A percentile compares a stretch with the other conserved stretches of the same genome.
Evolutionary conservation across 2,888 invertebrate species (phyloP).

Genomic region (Ethmia dodecea): DNA sequence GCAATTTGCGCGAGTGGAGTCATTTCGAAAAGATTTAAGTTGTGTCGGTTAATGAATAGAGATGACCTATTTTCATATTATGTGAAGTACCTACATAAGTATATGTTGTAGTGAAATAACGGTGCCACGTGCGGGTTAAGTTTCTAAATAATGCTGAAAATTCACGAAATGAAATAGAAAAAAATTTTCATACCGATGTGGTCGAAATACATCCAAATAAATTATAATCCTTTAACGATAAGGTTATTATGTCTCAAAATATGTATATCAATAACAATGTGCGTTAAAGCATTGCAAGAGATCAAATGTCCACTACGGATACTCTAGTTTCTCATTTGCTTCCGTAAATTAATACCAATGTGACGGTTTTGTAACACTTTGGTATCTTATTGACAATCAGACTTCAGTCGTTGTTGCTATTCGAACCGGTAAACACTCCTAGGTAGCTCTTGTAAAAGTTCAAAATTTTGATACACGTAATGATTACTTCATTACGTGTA

Average conservation of each 20-base stretch:
- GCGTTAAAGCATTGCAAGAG: constrained; percentile 31
- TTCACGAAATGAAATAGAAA: no score
- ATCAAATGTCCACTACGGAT: constrained; percentile 26
- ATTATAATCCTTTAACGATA: no score
- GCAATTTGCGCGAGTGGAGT: constrained; percentile 72
- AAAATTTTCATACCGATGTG: constrained; percentile 2
- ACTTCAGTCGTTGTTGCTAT: constrained; percentile 1
- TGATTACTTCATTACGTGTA: no score
- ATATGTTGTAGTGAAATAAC: no score
- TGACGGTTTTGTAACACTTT: neutral
- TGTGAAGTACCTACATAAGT: no score
- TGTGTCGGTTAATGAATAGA: constrained; percentile 37
- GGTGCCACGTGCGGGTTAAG: no score
- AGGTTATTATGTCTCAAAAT: no score
- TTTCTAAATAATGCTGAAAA: no score
- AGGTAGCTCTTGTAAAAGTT: no score
- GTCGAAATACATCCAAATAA: no score
- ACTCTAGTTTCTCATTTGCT: constrained; percentile 16
- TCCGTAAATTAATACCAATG: constrained; percentile 26
- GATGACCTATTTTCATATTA: constrained; percentile 12
- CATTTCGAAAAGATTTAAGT: constrained; percentile 63
- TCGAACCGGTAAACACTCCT: constrained; percentile 1
- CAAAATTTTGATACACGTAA: no score
- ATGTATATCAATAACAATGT: constrained; percentile 20
- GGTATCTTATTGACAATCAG: constrained; percentile 2